A percentile compares a stretch with the other conserved stretches of the same genome.
Evolutionary conservation across 2,888 invertebrate genomes (phyloP).

Genomic region (Amiota communis): DNA sequence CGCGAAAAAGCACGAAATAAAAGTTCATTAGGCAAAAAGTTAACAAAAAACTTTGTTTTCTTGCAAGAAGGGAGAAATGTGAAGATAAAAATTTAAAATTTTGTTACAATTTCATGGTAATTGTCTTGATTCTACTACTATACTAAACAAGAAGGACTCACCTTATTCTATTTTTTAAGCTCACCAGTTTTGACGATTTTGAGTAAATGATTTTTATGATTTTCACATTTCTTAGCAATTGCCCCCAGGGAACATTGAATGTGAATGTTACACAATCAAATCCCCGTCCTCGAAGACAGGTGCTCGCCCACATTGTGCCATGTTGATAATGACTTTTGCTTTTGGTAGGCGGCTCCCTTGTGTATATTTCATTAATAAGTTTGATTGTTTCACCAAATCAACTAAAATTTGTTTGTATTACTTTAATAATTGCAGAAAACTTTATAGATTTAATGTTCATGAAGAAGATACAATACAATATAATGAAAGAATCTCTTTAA

Average conservation of each 20-base stretch:
- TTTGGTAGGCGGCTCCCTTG: slow-evolving; percentile 44
- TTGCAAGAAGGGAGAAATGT: not conserved
- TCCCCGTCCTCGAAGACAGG: slow-evolving; percentile 43
- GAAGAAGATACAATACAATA: too few species aligned
- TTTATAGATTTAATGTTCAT: too few species aligned
- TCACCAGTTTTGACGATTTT: slow-evolving; percentile 44
- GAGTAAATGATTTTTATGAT: slow-evolving; percentile 55
- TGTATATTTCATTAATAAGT: slow-evolving; percentile 56
- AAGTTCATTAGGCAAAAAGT: slow-evolving; percentile 25
- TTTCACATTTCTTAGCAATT: slow-evolving; percentile 44
- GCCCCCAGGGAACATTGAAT: slow-evolving; percentile 58
- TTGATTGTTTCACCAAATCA: slow-evolving; percentile 55
- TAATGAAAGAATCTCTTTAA: not conserved
- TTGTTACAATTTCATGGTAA: slow-evolving; percentile 52
- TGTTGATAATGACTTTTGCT: slow-evolving; percentile 48
- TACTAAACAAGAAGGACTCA: slow-evolving; percentile 30
- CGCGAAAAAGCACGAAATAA: slow-evolving; percentile 22
- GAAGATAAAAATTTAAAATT: slow-evolving; percentile 39
- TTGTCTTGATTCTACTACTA: slow-evolving; percentile 43
- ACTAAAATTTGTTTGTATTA: slow-evolving; percentile 18
- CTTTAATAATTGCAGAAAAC: slow-evolving; percentile 1
- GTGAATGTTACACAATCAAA: slow-evolving; percentile 43
- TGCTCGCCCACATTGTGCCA: slow-evolving; percentile 34
- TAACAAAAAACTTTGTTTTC: slow-evolving; percentile 12
- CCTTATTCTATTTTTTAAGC: slow-evolving; percentile 33